phyloP scores from a whole-genome alignment of 2,113 vertebrate species.

The human region GRCh38 chr3:73508001-73508500 shows the following conservation, averaged over 20 bases:
- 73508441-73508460: background rate
- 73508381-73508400: background rate
- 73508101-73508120: background rate
- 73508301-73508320: background rate
- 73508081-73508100: too few relatives aligned
- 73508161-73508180: background rate
- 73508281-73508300: background rate
- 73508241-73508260: background rate
- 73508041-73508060: too few relatives aligned
- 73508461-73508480: background rate
- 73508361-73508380: background rate
- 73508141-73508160: fast-evolving
- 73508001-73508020: too few relatives aligned
- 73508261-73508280: background rate
- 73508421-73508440: background rate
- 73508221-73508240: background rate
- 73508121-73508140: background rate
- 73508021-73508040: too few relatives aligned
- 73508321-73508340: background rate
- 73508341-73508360: background rate
- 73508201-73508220: fast-evolving
- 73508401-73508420: background rate
- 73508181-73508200: fast-evolving
- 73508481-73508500: background rate
- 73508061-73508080: too few relatives aligned